These are phyloP conservation scores for Ascaphus truei DNA, from an alignment of 2,113 vertebrate genomes.

Conservation along the genomic window DNA sequence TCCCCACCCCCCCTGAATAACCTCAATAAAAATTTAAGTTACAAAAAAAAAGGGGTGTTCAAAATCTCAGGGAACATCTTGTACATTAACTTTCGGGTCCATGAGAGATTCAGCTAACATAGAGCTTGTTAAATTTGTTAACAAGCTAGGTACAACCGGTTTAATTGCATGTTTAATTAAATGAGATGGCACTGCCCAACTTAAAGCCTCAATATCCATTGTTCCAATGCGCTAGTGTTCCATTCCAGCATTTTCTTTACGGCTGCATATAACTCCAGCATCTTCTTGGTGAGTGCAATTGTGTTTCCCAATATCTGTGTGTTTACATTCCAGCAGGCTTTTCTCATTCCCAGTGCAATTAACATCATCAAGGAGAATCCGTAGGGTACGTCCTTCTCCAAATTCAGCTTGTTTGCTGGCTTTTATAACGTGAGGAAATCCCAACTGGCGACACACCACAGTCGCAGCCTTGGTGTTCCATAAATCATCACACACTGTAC, in stretches of 20 bases:
- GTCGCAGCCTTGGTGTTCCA: conserved; percentile 66
- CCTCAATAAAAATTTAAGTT: too few species aligned
- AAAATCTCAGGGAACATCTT: too few species aligned
- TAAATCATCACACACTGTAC: conserved; percentile 85
- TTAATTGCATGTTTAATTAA: too few species aligned
- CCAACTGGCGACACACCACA: conserved; percentile 87
- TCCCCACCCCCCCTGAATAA: too few species aligned
- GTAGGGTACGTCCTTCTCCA: conserved; percentile 70
- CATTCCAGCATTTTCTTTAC: conserved; percentile 30
- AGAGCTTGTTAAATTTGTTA: too few species aligned
- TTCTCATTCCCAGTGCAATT: conserved; percentile 72
- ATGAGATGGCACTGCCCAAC: too few species aligned
- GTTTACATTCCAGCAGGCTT: conserved; percentile 76
- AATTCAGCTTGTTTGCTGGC: conserved; percentile 80
- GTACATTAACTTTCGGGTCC: too few species aligned
- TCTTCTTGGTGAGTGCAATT: conserved; percentile 89
- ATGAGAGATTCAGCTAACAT: too few species aligned
- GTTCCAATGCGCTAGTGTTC: too few species aligned
- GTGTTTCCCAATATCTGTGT: conserved; percentile 66
- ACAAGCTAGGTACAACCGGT: too few species aligned
- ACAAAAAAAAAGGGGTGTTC: too few species aligned
- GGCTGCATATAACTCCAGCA: conserved; percentile 79
- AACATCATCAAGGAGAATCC: conserved; percentile 83
- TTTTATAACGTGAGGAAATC: conserved; percentile 65
- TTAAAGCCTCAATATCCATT: too few species aligned